Conservation (phyloP, 2,797 vertebrate genomes). For the Gouania willdenowi region DNA sequence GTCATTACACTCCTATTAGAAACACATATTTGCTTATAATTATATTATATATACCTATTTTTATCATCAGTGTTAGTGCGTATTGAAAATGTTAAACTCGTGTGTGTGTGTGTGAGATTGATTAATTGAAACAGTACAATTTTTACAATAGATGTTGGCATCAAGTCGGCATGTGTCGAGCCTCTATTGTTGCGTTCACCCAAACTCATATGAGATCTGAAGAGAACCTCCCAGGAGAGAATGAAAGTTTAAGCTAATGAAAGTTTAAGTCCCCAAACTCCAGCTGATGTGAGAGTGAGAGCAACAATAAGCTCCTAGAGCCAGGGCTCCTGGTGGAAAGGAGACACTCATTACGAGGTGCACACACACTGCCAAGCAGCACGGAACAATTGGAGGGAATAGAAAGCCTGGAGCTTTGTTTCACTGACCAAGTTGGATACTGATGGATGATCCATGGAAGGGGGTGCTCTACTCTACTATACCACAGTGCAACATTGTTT, state of each 20-base stretch:
- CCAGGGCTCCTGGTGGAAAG: constrained; percentile 17
- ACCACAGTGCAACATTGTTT: too few species aligned
- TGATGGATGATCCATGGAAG: too few species aligned
- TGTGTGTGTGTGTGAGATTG: background rate
- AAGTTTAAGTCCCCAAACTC: constrained; percentile 29
- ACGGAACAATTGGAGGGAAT: constrained; percentile 20
- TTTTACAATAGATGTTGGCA: too few species aligned
- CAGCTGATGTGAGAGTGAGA: constrained; percentile 30
- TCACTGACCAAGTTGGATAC: too few species aligned
- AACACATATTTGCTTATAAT: too few species aligned
- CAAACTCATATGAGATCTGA: constrained; percentile 59
- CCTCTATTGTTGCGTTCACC: too few species aligned
- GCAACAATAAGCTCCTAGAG: constrained; percentile 25
- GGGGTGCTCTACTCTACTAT: too few species aligned
- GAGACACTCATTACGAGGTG: constrained; percentile 50
- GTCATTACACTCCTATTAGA: too few species aligned
- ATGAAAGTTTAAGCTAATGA: constrained; percentile 51
- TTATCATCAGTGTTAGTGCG: too few species aligned
- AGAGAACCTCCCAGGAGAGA: constrained; percentile 31
- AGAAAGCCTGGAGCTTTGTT: constrained; percentile 14
- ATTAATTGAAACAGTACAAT: too few species aligned
- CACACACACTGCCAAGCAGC: constrained; percentile 35
- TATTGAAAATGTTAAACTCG: constrained; percentile 5
- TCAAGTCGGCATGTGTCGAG: too few species aligned
- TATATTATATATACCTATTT: too few species aligned